Base-by-base conservation (phyloP, 2,113 vertebrate species). In the Gorsachius goisagi region DNA sequence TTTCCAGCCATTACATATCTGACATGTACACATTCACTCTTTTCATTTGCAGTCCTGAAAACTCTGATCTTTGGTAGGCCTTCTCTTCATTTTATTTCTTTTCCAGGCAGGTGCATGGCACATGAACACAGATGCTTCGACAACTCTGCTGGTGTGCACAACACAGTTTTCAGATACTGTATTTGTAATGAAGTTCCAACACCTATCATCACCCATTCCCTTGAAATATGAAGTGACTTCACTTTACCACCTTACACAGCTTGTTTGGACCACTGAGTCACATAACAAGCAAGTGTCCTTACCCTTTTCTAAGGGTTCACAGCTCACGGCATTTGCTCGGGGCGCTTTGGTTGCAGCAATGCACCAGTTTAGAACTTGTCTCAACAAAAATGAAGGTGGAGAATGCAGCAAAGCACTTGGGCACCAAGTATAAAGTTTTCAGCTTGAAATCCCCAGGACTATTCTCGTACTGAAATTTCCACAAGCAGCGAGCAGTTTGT, bases 1-100 rank as follows among this genome's bases (percentile, higher is more conserved):
- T 69, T 88, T 85, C 37, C 60, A 71, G 64, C 2, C 35, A 21
- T 67, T n/a, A 44, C 0, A 0, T 67, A 53, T 35, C 62, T 64
- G 53, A 56, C 33, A 62, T 0, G 0, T 12, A 45, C 1, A 4
- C 16, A 20, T 80, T 33, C 13, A 26, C 64, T n/a, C n/a, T 59
- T 55, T 50, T 7, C n/a, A 59, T 67, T 17, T 85, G 26, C 26
- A 79, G 44, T 39, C 32, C 77, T 67, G n/a, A 63, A 75, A 93
- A 37, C 9, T 20, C 60, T 74, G 28, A 23, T 71, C 19, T 74
- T 84, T 52, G 23, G 26, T 75, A 79, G 11, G 28, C 30, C 30
- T 85, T 18, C 27, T 72, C 24, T 83, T 76, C 2, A 41, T 59
- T 79, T 55, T 27, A 45, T 45, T 49, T 86, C 5, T 81, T 52